These are phyloP conservation scores for Sebastiscus albofasciatus DNA, from an alignment of 2,797 vertebrate species.

Conservation along the genomic window DNA sequence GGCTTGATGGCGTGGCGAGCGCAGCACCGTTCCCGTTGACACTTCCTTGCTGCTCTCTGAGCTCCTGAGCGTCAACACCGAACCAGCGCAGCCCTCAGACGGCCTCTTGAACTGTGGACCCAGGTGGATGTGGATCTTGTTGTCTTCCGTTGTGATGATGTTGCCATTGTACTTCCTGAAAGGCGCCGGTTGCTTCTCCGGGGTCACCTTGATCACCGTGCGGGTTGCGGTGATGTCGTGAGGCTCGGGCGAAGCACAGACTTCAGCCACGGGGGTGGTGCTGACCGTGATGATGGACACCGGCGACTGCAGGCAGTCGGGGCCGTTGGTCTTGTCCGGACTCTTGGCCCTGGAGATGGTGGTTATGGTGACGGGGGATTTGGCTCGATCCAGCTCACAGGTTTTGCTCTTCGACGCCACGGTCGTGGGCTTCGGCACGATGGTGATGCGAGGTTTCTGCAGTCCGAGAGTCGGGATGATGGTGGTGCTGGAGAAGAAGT, in stretches of 20 bases:
- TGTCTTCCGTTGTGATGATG: slow-evolving; percentile 96
- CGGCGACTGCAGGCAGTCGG: slow-evolving; percentile 83
- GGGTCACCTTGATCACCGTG: slow-evolving; percentile 89
- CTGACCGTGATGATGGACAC: slow-evolving; percentile 95
- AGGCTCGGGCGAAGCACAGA: slow-evolving; percentile 78
- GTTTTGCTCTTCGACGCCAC: slow-evolving; percentile 81
- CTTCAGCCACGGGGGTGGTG: slow-evolving; percentile 86
- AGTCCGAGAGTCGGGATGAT: slow-evolving; percentile 94
- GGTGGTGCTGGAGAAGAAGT: slow-evolving; percentile 95
- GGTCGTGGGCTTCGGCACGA: slow-evolving; percentile 88
- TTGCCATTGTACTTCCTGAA: slow-evolving; percentile 88
- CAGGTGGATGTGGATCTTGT: slow-evolving; percentile 97
- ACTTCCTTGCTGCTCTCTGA: slow-evolving; percentile 85
- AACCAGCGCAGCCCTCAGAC: slow-evolving; percentile 58
- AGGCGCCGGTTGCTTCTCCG: slow-evolving; percentile 86
- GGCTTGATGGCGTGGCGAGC: slow-evolving; percentile 82
- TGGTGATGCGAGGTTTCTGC: slow-evolving; percentile 94
- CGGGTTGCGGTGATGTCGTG: slow-evolving; percentile 83
- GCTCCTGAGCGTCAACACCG: slow-evolving; percentile 80
- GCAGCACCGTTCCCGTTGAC: slow-evolving; percentile 87
- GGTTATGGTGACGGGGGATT: slow-evolving; percentile 94
- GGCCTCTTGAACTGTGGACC: slow-evolving; percentile 90
- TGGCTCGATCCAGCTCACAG: slow-evolving; percentile 81
- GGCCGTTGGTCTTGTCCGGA: slow-evolving; percentile 76
- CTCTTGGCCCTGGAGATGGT: slow-evolving; percentile 90